These are phyloP conservation scores for Babylonia areolata DNA, from an alignment of 1,140 invertebrate species.

Conservation along the genomic window DNA sequence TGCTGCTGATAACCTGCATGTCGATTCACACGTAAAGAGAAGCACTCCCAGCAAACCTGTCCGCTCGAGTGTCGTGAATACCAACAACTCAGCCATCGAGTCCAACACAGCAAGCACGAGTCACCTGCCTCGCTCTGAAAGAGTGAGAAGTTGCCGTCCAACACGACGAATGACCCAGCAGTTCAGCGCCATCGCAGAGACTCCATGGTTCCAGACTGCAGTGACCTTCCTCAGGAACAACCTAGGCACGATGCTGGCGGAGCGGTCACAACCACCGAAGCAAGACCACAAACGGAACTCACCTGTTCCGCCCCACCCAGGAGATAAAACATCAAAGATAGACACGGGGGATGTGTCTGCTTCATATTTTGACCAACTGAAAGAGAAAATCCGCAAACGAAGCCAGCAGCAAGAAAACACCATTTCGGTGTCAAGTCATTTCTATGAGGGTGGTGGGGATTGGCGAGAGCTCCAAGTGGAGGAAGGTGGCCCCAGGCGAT, in stretches of 20 bases:
- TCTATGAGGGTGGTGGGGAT: not conserved
- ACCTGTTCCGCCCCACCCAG: too few species aligned
- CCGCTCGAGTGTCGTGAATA: not conserved
- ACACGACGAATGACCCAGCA: not conserved
- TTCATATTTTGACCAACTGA: not conserved
- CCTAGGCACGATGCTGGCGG: not conserved
- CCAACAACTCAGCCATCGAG: not conserved
- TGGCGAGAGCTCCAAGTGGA: not conserved
- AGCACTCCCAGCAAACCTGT: not conserved
- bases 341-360: not conserved
- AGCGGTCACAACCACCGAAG: not conserved
- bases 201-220: constrained; percentile 3
- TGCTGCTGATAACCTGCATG: not conserved
- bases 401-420: not conserved
- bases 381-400: not conserved
- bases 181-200: not conserved
- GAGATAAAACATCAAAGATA: not conserved
- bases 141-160: too few species aligned
- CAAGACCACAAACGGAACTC: not conserved
- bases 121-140: not conserved
- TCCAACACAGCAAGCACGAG: not conserved
- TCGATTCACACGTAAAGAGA: not conserved
- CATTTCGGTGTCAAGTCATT: not conserved
- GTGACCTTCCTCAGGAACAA: not conserved
- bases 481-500: not conserved